Evolutionary conservation across 2,797 vertebrate species (phyloP), one percentile per base, ranked within the genome.

Genomic region (Alcedo quadribrachys): DNA sequence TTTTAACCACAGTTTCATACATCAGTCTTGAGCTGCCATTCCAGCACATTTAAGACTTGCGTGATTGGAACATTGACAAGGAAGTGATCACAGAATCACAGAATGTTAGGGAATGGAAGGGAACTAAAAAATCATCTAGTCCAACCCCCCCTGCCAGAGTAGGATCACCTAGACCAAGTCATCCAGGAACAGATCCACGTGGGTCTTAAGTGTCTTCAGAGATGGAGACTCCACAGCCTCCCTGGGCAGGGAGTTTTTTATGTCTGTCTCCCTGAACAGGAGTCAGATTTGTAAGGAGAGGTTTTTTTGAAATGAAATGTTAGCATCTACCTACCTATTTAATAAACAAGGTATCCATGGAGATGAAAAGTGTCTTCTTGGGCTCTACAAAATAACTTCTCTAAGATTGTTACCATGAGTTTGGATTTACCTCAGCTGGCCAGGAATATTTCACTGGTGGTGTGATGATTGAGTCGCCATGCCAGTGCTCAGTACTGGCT

Each of bases 11-110:
- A 2, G 25, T 89, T 94, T 82, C 5, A 3, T 68, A 42, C 51
- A 53, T 63, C 76, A 81, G 76, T 54, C 62, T 92, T 87, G 62
- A 93, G 89, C 58, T 90, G 79, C 78, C 79, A 82, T 93, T 93
- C 73, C 58, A 62, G 46, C 66, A 94, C 81, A 71, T 91, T 95
- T 91, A 78, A 87, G 81, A 55, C 73, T 93, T 73, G 84, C 4
- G 13, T 51, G 87, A 93, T 85, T 0, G 4, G 58, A 96, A 91
- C 79, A 66, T 18, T 87, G 92, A 93, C 89, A 92, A 92, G 73
- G 69, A 85, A 75, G 57, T 7, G 15, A 82, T 37, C 35, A 37
- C 35, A 35, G 35, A 35, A 35, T 35, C 35, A 35, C 35, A 37
- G 35, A 37, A 37, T 12, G 35, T 37, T 37, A 37, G 35, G 35